Evolutionary conservation across 2,113 vertebrate genomes (phyloP).

Genomic region (Nesogale talazaci): DNA sequence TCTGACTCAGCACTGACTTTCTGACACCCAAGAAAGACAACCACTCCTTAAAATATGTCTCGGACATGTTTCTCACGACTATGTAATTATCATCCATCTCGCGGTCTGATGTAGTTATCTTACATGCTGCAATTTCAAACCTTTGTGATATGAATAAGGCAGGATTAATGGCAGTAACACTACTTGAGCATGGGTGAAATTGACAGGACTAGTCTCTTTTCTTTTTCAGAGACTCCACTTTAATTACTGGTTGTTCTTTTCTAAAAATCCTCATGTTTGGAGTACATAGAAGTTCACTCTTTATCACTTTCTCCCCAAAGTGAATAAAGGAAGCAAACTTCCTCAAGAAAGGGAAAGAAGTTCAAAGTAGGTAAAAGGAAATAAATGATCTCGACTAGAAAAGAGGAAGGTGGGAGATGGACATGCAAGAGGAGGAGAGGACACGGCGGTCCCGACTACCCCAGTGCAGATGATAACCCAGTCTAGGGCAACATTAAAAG

Average conservation of each 20-base stretch:
- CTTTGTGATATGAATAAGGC: too few species aligned
- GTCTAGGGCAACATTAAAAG: not conserved
- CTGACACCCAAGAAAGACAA: too few species aligned
- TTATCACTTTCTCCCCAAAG: not conserved
- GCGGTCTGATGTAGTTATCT: not conserved
- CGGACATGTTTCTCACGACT: not conserved
- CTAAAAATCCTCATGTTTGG: conserved; percentile 52
- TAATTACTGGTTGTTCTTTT: conserved; percentile 46
- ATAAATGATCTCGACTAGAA: too few species aligned
- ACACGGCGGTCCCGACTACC: not conserved
- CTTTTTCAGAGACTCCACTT: conserved; percentile 21
- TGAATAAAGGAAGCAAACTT: not conserved
- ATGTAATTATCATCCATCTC: not conserved
- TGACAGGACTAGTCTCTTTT: not conserved
- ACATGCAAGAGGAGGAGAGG: not conserved
- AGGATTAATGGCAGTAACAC: not conserved
- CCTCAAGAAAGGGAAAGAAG: not conserved
- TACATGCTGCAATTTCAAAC: too few species aligned
- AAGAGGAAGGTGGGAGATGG: not conserved
- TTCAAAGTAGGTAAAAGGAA: not conserved
- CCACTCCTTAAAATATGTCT: not conserved
- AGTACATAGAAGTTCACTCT: not conserved
- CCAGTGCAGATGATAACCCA: not conserved
- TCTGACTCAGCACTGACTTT: too few species aligned
- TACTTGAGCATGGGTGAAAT: not conserved